These are phyloP conservation scores for Heliocidaris tuberculata DNA, from an alignment of 35 echinoderm and acorn worm genomes.

Conservation along the genomic window DNA sequence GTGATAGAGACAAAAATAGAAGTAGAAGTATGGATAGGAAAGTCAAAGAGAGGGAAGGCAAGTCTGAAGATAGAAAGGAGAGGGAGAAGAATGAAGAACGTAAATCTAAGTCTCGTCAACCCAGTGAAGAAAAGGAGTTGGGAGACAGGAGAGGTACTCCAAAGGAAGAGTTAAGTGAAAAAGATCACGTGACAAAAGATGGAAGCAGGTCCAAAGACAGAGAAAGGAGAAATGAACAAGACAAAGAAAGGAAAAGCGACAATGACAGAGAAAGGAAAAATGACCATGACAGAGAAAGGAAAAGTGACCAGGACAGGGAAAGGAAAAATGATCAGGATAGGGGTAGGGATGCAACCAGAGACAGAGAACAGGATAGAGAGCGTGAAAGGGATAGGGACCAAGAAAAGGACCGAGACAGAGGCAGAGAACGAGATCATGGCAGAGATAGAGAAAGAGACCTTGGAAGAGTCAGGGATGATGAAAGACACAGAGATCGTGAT, in stretches of 20 bases:
- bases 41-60: conserved; percentile 5
- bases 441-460: conserved; percentile 9
- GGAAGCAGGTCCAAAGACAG: neutral
- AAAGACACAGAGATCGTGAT: conserved; percentile 11
- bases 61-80: conserved; percentile 46
- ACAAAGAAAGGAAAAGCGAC: conserved; percentile 34
- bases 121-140: conserved; percentile 47
- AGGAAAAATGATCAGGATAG: neutral
- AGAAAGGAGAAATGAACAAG: neutral
- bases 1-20: conserved; percentile 51
- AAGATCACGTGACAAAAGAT: neutral
- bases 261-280: neutral
- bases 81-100: conserved; percentile 22
- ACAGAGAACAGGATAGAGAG: conserved; percentile 40
- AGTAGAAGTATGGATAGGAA: conserved; percentile 48
- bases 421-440: conserved; percentile 37
- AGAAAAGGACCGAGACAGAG: conserved; percentile 26
- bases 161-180: neutral
- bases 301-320: too few relatives aligned
- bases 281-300: conserved; percentile 15
- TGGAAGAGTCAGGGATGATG: neutral
- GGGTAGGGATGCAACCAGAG: conserved; percentile 4
- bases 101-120: conserved; percentile 48
- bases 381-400: neutral
- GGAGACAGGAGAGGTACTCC: neutral